These are phyloP conservation scores for Mythimna loreyi DNA, from an alignment of 2,888 invertebrate genomes.

Conservation along the genomic window DNA sequence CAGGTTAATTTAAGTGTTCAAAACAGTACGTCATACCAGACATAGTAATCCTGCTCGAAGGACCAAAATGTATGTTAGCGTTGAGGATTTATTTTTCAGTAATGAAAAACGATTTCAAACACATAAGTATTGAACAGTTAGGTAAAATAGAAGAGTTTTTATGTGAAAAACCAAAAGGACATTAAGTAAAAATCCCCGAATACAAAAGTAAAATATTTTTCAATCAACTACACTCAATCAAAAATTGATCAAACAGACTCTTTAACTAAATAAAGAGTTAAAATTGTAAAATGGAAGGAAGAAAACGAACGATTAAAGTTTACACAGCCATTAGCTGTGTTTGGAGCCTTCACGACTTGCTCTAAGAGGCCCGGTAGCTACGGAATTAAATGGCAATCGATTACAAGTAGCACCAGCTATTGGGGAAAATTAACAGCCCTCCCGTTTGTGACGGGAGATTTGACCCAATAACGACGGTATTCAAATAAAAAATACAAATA, in stretches of 20 bases:
- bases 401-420: constrained; percentile 75
- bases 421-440: constrained; percentile 70
- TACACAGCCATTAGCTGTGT: constrained; percentile 83
- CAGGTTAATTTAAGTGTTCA: too few species aligned
- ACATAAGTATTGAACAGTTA: too few species aligned
- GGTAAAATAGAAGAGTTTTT: too few species aligned
- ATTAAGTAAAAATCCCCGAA: constrained; percentile 20
- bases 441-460: constrained; percentile 42
- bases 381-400: constrained; percentile 85
- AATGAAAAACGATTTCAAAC: too few species aligned
- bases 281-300: constrained; percentile 67
- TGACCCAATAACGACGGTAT: not conserved
- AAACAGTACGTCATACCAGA: too few species aligned
- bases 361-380: constrained; percentile 60
- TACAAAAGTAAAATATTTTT: constrained; percentile 16
- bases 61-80: too few species aligned
- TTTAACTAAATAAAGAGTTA: constrained; percentile 63
- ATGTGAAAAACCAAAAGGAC: not conserved
- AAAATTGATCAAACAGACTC: constrained; percentile 56
- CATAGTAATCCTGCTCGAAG: too few species aligned
- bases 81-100: too few species aligned
- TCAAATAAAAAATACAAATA: constrained; percentile 19
- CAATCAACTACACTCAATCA: constrained; percentile 42
- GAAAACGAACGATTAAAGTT: constrained; percentile 74
- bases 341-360: constrained; percentile 67